Conservation (phyloP, 1,140 invertebrate species). For the Amyelois transitella region DNA sequence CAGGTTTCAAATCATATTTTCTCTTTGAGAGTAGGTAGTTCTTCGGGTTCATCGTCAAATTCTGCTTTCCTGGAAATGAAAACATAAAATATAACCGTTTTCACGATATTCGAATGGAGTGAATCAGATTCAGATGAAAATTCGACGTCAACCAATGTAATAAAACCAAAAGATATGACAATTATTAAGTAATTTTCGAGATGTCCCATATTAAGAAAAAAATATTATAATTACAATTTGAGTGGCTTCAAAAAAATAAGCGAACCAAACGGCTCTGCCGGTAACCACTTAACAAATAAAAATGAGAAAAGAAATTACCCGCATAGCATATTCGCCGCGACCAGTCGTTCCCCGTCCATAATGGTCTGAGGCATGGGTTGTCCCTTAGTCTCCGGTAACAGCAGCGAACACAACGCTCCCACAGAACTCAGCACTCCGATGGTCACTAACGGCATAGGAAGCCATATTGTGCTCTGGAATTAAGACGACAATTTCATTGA, state of each 20-base stretch:
- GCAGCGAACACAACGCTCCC: conserved; percentile 79
- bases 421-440: conserved; percentile 81
- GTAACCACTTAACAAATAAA: too few species aligned
- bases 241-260: too few species aligned
- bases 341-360: conserved; percentile 77
- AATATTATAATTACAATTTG: too few species aligned
- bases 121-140: too few species aligned
- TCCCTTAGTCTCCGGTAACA: conserved; percentile 86
- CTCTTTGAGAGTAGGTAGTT: background rate
- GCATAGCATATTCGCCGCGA: background rate
- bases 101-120: too few species aligned
- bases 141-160: too few species aligned
- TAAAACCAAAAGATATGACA: too few species aligned
- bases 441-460: conserved; percentile 81
- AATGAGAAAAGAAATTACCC: background rate
- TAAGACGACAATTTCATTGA: background rate
- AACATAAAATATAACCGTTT: background rate
- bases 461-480: conserved; percentile 37
- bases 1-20: background rate
- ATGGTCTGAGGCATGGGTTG: conserved; percentile 84
- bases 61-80: background rate
- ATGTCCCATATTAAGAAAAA: too few species aligned
- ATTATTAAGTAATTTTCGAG: too few species aligned
- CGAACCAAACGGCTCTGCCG: too few species aligned
- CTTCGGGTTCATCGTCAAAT: background rate